Percentiles rank a stretch among this genome's conserved stretches.
Evolutionary conservation across 2,888 invertebrate species (phyloP).

Genomic region (Dromius quadrimaculatus): DNA sequence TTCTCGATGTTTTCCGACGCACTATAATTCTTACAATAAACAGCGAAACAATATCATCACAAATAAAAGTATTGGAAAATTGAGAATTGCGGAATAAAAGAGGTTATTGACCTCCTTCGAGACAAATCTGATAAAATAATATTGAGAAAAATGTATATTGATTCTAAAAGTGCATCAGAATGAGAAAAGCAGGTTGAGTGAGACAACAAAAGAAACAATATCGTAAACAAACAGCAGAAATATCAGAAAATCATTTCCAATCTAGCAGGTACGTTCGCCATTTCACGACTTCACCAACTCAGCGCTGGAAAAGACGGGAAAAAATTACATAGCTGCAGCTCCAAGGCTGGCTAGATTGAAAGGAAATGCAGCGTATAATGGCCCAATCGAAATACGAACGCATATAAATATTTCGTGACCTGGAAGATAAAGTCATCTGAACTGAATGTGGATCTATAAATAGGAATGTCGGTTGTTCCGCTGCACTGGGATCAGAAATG

Average conservation of each 20-base stretch:
- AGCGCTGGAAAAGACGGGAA: conserved; percentile 15
- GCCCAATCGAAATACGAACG: conserved; percentile 44
- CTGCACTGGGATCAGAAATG: background rate
- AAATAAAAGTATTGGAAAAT: too few relatives aligned
- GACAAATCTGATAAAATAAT: too few relatives aligned
- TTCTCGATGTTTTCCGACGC: too few relatives aligned
- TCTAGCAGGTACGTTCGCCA: conserved; percentile 10
- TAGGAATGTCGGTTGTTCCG: background rate
- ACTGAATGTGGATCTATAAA: conserved; percentile 17
- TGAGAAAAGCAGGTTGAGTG: background rate
- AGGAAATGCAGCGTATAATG: conserved; percentile 48
- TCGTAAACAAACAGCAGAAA: conserved; percentile 26
- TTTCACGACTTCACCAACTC: conserved; percentile 1
- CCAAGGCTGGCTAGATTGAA: conserved; percentile 39
- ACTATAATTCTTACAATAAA: too few relatives aligned
- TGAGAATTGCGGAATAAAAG: too few relatives aligned
- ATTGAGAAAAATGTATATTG: too few relatives aligned
- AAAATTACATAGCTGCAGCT: conserved; percentile 25
- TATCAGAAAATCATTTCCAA: conserved; percentile 28
- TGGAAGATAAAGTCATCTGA: conserved; percentile 45
- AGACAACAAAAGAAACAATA: conserved; percentile 22
- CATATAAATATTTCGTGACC: conserved; percentile 51
- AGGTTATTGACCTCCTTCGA: too few relatives aligned
- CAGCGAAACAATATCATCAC: too few relatives aligned
- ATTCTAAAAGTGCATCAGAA: too few relatives aligned